These are phyloP conservation scores for Drosophila suboccidentalis DNA, from an alignment of 2,888 invertebrate genomes.

Conservation along the genomic window DNA sequence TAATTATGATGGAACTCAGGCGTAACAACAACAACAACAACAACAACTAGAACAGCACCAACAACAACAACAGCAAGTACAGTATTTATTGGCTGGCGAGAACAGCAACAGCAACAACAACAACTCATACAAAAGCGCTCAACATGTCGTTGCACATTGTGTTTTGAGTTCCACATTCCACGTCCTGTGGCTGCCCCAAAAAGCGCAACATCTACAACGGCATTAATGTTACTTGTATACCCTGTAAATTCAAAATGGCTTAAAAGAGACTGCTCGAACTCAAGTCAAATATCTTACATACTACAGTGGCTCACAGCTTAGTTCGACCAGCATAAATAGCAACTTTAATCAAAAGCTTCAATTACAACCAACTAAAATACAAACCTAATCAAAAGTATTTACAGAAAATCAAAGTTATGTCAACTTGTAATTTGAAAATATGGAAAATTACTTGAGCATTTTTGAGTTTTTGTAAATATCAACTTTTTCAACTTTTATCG, in stretches of 20 bases:
- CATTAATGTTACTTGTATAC: constrained; percentile 14
- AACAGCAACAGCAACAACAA: constrained; percentile 26
- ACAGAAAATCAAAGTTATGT: no score
- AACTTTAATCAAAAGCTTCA: no score
- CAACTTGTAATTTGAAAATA: no score
- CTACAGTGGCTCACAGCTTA: no score
- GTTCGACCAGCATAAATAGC: no score
- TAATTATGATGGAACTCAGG: constrained; percentile 66
- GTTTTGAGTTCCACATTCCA: background rate
- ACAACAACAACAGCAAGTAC: constrained; percentile 22
- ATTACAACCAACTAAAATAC: no score
- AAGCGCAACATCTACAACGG: constrained; percentile 5
- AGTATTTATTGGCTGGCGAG: constrained; percentile 14
- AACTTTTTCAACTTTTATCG: no score
- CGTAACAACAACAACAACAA: constrained; percentile 33
- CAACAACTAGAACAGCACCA: constrained; percentile 10
- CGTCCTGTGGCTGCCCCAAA: constrained; percentile 9
- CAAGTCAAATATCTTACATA: no score
- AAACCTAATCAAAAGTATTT: no score
- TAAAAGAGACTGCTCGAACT: background rate
- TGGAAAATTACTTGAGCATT: no score
- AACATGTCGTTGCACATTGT: constrained; percentile 2
- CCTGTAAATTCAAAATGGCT: background rate
- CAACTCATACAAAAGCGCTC: constrained; percentile 23
- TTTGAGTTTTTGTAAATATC: no score